Conservation (phyloP, 2,888 invertebrate genomes). For the Catocala sponsa region DNA sequence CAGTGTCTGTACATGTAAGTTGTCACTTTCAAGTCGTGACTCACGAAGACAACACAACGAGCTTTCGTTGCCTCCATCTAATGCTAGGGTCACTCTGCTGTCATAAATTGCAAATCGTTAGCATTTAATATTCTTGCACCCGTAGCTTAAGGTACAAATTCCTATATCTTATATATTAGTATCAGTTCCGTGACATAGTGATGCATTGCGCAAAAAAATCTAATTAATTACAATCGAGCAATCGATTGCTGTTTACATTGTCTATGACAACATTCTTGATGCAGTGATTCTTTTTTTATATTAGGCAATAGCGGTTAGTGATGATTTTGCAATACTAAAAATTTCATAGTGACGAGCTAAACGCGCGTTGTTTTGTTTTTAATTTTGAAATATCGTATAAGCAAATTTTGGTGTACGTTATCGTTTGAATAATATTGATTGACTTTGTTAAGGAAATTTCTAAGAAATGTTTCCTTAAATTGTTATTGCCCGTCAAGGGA, state of each 20-base stretch:
- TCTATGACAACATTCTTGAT: constrained; percentile 28
- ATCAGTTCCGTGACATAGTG: constrained; percentile 19
- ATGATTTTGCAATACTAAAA: neutral
- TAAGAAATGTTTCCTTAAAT: constrained; percentile 1
- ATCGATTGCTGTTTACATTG: constrained; percentile 21
- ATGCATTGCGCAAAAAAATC: constrained; percentile 38
- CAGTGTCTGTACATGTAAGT: constrained; percentile 64
- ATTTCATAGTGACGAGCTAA: neutral
- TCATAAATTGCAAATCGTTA: constrained; percentile 68
- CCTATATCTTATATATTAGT: constrained; percentile 23
- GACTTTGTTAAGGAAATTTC: constrained; percentile 1
- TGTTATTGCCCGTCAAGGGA: neutral
- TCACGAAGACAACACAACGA: constrained; percentile 70
- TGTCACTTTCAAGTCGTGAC: constrained; percentile 80
- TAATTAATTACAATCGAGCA: constrained; percentile 40
- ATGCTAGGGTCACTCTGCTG: constrained; percentile 57
- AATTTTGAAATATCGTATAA: neutral
- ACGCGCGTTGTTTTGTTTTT: neutral
- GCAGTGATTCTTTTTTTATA: constrained; percentile 25
- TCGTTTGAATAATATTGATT: constrained; percentile 3
- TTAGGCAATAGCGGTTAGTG: constrained; percentile 16
- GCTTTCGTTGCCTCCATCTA: constrained; percentile 67
- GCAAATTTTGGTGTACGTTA: constrained; percentile 3
- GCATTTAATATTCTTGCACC: constrained; percentile 59
- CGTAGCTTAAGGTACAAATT: constrained; percentile 43